Base-by-base conservation (phyloP, 2,113 vertebrate species). In the Tragulus kanchil region DNA sequence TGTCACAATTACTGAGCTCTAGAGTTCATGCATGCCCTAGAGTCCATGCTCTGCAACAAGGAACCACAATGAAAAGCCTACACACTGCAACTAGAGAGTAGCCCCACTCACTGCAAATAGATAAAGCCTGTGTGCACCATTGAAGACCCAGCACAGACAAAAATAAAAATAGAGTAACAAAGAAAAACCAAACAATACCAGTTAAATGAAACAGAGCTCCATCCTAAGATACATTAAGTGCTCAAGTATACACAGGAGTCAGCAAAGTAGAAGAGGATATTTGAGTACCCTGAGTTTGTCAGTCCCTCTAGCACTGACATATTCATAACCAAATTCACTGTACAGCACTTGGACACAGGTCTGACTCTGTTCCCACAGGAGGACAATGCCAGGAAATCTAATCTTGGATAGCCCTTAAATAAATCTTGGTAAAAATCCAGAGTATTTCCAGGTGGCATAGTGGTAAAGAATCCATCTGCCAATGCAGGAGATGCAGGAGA, bases 381-480 rank as follows among this genome's bases (percentile, higher is more conserved):
- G 4, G 31, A 67, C 13, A 19, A 83, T 81, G 67, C 25, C 73
- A 89, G 42, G 67, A 93, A 84, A 67, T 90, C 56, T 64, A 64
- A 75, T 95, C n/a, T 79, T 25, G 36, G 31, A 58, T 84, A 83
- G 31, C 5, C 84, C 78, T 21, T 5, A 86, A 93, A 93, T 90
- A 65, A 95, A 25, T 21, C 2, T 94, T 92, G 15, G 15, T 19
- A 36, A 71, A 71, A 71, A 71, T 71, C 10, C 69, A 45, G 69
- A 45, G 36, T 12, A 45, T 45, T 71, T 10, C 67, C 19, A 71
- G 36, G 36, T 45, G 69, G 19, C 69, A 71, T 19, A 45, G 69
- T 23, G 36, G 23, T 71, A 45, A 45, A 71, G 36, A 71, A 71
- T 23, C 36, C 36, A 71, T 19, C 5, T 71, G 36, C 67, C 67